These are phyloP conservation scores for Andrena bucephala DNA, from an alignment of 2,888 invertebrate genomes.

Conservation along the genomic window DNA sequence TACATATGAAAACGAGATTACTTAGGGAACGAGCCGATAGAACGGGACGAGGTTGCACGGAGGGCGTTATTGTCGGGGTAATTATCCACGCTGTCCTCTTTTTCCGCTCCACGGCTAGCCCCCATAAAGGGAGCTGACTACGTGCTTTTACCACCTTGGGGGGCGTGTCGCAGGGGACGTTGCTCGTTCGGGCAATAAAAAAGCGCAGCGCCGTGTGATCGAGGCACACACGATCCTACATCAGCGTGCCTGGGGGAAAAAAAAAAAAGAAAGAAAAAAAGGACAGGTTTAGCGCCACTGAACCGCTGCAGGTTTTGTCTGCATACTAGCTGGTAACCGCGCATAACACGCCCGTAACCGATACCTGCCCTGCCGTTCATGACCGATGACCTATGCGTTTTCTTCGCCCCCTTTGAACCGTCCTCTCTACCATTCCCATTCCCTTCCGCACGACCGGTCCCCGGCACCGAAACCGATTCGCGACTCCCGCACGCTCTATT, in stretches of 20 bases:
- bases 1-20: slow-evolving; percentile 28
- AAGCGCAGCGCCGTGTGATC: slow-evolving; percentile 70
- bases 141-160: slow-evolving; percentile 69
- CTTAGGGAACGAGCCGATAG: slow-evolving; percentile 22
- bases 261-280: slow-evolving; percentile 6
- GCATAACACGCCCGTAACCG: slow-evolving; percentile 42
- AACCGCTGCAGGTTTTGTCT: slow-evolving; percentile 54
- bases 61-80: slow-evolving; percentile 63
- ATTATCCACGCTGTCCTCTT: slow-evolving; percentile 72
- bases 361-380: slow-evolving; percentile 39
- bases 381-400: slow-evolving; percentile 42
- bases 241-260: slow-evolving; percentile 31
- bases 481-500: neutral
- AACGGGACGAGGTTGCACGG: slow-evolving; percentile 47
- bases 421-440: neutral
- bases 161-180: slow-evolving; percentile 65
- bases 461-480: slow-evolving; percentile 15
- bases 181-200: slow-evolving; percentile 74
- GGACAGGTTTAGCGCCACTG: slow-evolving; percentile 42
- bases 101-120: slow-evolving; percentile 67
- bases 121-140: slow-evolving; percentile 71
- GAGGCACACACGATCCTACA: slow-evolving; percentile 62
- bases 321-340: slow-evolving; percentile 32
- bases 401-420: slow-evolving; percentile 6
- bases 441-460: neutral